These are phyloP conservation scores for Sebastes taczanowskii DNA, from an alignment of 2,797 vertebrate genomes.

Conservation along the genomic window DNA sequence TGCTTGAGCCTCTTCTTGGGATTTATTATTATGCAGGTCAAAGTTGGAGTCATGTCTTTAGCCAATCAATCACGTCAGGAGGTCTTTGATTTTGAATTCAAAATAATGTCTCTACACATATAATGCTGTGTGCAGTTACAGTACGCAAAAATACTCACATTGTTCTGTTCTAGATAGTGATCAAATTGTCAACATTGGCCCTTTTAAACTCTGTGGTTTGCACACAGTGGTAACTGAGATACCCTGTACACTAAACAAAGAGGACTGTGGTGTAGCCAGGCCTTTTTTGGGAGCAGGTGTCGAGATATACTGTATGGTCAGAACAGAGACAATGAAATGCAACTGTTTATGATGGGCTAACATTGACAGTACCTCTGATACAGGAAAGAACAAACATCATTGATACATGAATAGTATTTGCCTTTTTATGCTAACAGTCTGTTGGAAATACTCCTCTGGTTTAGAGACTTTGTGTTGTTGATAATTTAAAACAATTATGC, in stretches of 20 bases:
- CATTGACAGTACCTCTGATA: not conserved
- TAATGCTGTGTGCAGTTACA: not conserved
- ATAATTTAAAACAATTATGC: not conserved
- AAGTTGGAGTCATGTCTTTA: not conserved
- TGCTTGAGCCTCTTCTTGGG: not conserved
- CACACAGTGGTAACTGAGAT: slow-evolving; percentile 46
- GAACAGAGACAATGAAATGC: slow-evolving; percentile 13
- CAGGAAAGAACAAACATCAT: not conserved
- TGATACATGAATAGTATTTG: not conserved
- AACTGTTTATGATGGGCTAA: not conserved
- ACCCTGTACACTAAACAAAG: slow-evolving; percentile 30
- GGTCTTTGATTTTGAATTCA: not conserved
- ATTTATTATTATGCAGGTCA: not conserved
- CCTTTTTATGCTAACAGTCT: not conserved
- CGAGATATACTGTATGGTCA: not conserved
- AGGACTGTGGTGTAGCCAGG: not conserved
- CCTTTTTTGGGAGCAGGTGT: slow-evolving; percentile 9
- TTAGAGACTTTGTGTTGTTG: not conserved
- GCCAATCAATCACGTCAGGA: not conserved
- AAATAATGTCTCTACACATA: not conserved
- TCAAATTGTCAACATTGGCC: slow-evolving; percentile 47
- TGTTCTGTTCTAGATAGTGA: slow-evolving; percentile 26
- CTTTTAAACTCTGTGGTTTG: slow-evolving; percentile 25
- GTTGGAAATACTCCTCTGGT: not conserved
- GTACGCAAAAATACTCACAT: not conserved